Evolutionary conservation across 2,113 vertebrate genomes (phyloP).

Genomic region (Rattus rattus): DNA sequence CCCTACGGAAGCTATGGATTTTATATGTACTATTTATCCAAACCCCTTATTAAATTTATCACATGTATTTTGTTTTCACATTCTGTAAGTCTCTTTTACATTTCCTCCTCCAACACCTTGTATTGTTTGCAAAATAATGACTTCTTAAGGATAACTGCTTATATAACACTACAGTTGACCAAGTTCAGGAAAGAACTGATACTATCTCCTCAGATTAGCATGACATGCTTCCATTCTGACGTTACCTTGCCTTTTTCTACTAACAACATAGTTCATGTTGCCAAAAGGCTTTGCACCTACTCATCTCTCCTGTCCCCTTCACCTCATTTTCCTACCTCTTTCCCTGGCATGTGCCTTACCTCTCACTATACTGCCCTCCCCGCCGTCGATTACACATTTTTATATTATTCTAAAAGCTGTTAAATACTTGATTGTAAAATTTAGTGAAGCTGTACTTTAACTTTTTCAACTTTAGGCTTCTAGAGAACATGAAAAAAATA

Average conservation of each 20-base stretch:
- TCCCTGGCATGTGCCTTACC: too few species aligned
- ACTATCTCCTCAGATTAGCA: neutral
- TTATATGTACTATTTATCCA: neutral
- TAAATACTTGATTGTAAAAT: conserved; percentile 52
- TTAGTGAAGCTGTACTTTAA: neutral
- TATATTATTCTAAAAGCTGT: neutral
- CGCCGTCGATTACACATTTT: neutral
- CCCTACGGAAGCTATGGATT: neutral
- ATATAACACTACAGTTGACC: neutral
- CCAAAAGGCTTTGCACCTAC: neutral
- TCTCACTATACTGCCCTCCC: neutral
- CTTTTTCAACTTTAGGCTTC: conserved; percentile 47
- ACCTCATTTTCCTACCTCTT: neutral
- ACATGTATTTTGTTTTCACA: neutral
- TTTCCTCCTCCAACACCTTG: neutral
- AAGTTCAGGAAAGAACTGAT: neutral
- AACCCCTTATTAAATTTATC: neutral
- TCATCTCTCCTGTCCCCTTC: neutral
- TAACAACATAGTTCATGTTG: conserved; percentile 5
- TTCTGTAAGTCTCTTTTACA: neutral
- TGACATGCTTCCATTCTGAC: neutral
- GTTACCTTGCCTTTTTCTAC: neutral
- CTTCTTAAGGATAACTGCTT: neutral
- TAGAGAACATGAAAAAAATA: conserved; percentile 6
- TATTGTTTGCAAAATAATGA: neutral